Base-by-base conservation (phyloP, 2,113 vertebrate species). In the Lipophrys pholis region DNA sequence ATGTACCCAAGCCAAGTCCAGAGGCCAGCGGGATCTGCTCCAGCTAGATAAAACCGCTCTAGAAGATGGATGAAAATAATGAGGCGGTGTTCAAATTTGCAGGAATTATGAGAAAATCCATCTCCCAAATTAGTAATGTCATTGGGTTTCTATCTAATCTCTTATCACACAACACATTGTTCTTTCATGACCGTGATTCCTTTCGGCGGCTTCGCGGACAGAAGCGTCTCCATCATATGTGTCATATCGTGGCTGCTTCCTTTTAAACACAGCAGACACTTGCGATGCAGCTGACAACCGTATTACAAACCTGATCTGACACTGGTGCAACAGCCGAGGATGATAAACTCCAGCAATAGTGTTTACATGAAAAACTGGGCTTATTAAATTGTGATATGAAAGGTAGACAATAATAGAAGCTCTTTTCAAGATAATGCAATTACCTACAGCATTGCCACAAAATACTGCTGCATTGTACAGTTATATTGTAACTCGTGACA, bases 221-320 rank as follows among this genome's bases (percentile, higher is more conserved):
- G 14, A 11, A 6, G 8, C 17, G 6, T 49, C 43, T 45, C 8
- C 30, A 21, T 51, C 30, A 30, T 17, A 49, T 43, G 48, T 30
- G 48, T 55, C 15, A 42, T 55, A 8, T 30, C 9, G 41, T 46
- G 45, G 7, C 54, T 12, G 4, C 30, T 30, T 30, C 21, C 4
- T 30, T 64, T 51, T 38, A 30, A 69, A 69, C 6, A n/a, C 8
- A 54, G n/a, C 3, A 69, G 36, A 58, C 17, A 30, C 12, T 51
- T 53, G 21, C 12, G 52, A 71, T 52, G 48, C 66, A 58, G 60
- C 60, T 36, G 43, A 58, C 46, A 14, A 43, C 69, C 64, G 70
- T 71, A 68, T 78, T 67, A 57, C 8, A 45, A 21, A 40, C 35
- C 43, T 15, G 6, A 53, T 48, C 14, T 17, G 54, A 64, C 36